Evolutionary conservation across 2,797 vertebrate species (phyloP).

Genomic region (Chelon auratus): DNA sequence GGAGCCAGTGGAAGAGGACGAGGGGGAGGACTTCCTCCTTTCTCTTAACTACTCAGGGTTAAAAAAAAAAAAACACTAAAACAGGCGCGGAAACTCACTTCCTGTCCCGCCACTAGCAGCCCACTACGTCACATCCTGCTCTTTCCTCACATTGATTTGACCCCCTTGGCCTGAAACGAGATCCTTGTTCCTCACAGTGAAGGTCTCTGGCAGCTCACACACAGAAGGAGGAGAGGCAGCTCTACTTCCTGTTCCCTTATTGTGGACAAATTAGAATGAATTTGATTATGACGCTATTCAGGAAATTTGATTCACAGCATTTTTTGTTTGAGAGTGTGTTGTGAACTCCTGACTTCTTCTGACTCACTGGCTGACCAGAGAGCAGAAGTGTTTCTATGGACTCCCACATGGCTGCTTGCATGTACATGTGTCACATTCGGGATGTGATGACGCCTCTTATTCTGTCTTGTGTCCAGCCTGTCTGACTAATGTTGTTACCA

Average conservation of each 20-base stretch:
- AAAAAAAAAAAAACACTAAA: slow-evolving; percentile 12
- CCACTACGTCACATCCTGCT: slow-evolving; percentile 65
- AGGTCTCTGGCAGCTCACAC: slow-evolving; percentile 10
- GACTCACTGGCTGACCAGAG: slow-evolving; percentile 12
- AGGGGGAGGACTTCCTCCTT: slow-evolving; percentile 48
- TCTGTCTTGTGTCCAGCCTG: slow-evolving; percentile 45
- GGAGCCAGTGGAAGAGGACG: slow-evolving; percentile 45
- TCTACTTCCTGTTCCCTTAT: not conserved
- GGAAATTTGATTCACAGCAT: not conserved
- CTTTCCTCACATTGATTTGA: slow-evolving; percentile 30
- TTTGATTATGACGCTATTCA: not conserved
- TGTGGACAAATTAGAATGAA: not conserved
- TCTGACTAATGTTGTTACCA: slow-evolving; percentile 68
- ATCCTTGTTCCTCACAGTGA: slow-evolving; percentile 26
- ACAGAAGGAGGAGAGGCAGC: not conserved
- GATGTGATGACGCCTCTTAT: slow-evolving; percentile 48
- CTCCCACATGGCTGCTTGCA: slow-evolving; percentile 17
- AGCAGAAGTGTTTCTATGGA: slow-evolving; percentile 10
- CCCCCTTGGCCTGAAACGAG: slow-evolving; percentile 45
- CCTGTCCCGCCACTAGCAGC: slow-evolving; percentile 70
- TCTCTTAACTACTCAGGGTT: slow-evolving; percentile 14
- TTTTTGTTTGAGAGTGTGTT: not conserved
- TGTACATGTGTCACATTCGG: slow-evolving; percentile 54
- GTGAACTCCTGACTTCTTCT: slow-evolving; percentile 1
- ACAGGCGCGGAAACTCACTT: slow-evolving; percentile 66